phyloP scores from a whole-genome alignment of 2,888 invertebrate species.

The Andrena bicolor region DNA sequence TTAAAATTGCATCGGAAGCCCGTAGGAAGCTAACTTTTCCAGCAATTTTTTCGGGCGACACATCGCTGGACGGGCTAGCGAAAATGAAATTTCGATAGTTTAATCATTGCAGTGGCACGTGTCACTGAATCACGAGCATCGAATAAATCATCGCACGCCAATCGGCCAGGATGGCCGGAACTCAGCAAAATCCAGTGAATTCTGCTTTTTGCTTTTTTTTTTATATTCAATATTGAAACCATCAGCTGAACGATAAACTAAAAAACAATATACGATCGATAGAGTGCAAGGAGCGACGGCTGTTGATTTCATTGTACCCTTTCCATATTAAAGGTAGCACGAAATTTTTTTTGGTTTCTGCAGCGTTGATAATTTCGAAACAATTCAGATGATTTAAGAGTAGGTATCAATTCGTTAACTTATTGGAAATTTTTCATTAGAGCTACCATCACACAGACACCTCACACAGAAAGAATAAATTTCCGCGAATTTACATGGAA shows the following conservation, averaged over 20 bases:
- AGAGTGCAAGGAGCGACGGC: not conserved
- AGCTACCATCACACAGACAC: not conserved
- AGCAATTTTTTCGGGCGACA: not conserved
- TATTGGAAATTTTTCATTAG: not conserved
- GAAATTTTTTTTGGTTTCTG: not conserved
- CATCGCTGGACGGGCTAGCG: not conserved
- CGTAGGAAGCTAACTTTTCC: not conserved
- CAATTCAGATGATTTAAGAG: not conserved
- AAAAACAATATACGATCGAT: slow-evolving; percentile 30
- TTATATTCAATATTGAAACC: slow-evolving; percentile 20
- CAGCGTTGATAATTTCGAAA: not conserved
- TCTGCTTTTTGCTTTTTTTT: slow-evolving; percentile 13
- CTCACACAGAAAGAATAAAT: slow-evolving; percentile 28
- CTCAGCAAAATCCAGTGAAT: slow-evolving; percentile 32
- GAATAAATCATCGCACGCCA: slow-evolving; percentile 61
- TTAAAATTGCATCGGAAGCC: not conserved
- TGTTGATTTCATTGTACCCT: slow-evolving; percentile 19
- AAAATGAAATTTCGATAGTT: slow-evolving; percentile 61
- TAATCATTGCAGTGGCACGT: slow-evolving; percentile 47
- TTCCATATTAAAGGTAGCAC: not conserved
- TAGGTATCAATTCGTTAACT: not conserved
- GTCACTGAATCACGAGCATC: slow-evolving; percentile 47
- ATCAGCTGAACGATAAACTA: slow-evolving; percentile 31
- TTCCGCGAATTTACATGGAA: slow-evolving; percentile 16
- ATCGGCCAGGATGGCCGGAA: slow-evolving; percentile 12